A percentile compares a stretch with the other conserved stretches of the same genome.
phyloP scores from a whole-genome alignment of 53 echinoderm and acorn worm species.

The Crossaster papposus region DNA sequence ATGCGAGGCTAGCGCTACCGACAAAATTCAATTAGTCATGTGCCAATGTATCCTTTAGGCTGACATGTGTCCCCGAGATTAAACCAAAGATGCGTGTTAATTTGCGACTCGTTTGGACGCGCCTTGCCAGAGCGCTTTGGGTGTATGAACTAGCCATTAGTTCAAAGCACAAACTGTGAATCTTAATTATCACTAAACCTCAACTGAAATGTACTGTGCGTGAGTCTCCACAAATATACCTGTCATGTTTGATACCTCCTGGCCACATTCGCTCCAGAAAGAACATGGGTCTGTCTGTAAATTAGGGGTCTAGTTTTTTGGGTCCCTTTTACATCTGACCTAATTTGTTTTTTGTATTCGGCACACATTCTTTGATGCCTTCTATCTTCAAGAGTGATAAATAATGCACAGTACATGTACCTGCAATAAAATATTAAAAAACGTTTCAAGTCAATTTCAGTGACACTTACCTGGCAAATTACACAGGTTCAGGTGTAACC shows the following conservation, averaged over 20 bases:
- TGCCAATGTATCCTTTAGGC: slow-evolving; percentile 50
- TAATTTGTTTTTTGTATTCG: no score
- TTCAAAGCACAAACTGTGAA: slow-evolving; percentile 32
- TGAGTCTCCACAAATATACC: not conserved
- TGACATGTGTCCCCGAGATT: slow-evolving; percentile 55
- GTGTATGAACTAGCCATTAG: slow-evolving; percentile 11
- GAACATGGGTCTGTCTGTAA: no score
- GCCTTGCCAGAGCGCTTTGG: not conserved
- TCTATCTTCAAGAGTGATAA: no score
- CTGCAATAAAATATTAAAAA: no score
- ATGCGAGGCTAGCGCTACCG: slow-evolving; percentile 6
- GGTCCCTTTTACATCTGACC: no score
- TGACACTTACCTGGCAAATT: no score
- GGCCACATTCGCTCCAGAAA: not conserved
- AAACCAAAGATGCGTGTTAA: slow-evolving; percentile 57
- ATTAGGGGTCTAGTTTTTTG: no score
- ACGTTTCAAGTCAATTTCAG: no score
- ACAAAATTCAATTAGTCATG: slow-evolving; percentile 58
- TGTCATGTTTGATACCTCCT: not conserved
- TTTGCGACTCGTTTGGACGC: slow-evolving; percentile 57
- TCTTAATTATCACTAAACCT: slow-evolving; percentile 43
- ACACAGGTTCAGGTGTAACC: no score
- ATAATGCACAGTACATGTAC: no score
- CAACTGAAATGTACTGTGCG: not conserved
- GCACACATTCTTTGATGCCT: no score